Evolutionary conservation across 2,113 vertebrate genomes (phyloP).

Genomic region (Apistogramma diplotaenia): DNA sequence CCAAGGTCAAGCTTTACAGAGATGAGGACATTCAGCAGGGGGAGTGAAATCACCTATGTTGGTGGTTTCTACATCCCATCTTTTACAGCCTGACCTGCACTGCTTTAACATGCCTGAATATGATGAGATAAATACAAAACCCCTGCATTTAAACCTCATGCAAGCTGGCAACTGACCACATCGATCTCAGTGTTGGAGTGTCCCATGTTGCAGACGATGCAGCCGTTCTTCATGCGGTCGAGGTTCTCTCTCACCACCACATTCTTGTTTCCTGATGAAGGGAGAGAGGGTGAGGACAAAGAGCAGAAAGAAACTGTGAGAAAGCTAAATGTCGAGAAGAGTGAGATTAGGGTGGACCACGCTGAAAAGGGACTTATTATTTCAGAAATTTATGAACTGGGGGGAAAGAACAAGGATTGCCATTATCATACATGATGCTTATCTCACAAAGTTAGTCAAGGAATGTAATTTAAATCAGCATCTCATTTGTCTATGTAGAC

Average conservation of each 20-base stretch:
- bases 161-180: constrained; percentile 80
- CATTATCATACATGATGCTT: neutral
- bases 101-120: neutral
- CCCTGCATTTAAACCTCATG: neutral
- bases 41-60: neutral
- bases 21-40: neutral
- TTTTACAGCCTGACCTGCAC: neutral
- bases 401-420: neutral
- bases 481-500: neutral
- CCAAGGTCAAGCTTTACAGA: neutral
- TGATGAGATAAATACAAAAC: neutral
- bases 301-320: neutral
- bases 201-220: constrained; percentile 99
- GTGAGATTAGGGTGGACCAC: neutral
- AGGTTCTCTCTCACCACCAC: constrained; percentile 95
- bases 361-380: neutral
- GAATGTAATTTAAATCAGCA: neutral
- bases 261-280: constrained; percentile 90
- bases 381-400: neutral
- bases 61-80: neutral
- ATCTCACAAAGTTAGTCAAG: neutral
- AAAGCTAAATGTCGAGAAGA: neutral
- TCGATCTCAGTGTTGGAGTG: constrained; percentile 99
- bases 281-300: neutral
- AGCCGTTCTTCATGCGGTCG: constrained; percentile 97